Evolutionary conservation across 2,888 invertebrate genomes (phyloP), one percentile per base, ranked within the genome.

Genomic region (Hypomecis atomaria): DNA sequence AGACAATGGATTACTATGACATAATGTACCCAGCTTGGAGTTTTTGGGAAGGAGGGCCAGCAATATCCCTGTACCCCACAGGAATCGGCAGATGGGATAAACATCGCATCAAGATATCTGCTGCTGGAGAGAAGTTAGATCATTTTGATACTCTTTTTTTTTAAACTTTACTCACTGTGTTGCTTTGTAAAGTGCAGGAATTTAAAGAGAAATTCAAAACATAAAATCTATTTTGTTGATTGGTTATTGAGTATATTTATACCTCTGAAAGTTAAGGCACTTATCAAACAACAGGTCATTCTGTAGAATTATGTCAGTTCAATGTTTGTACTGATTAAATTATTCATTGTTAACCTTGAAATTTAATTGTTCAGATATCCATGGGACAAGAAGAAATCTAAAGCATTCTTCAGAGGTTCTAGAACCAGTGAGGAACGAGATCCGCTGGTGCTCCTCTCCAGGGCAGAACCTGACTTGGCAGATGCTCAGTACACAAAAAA

Each of bases 41-140:
- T 45, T 99, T 99, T 87, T 98, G 99, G 98, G 98, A 98, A 89
- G 99, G 99, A 36, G 99, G 99, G 0, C 99, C 99, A 10, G 99
- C 99, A 0, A 99, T 99, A 74, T 95, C 96, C 43, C 90, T 98
- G 8, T 98, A 99, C 89, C 99, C 99, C 0, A 96, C 95, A 59
- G 99, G 99, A 23, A 95, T 99, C 69, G 99, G 99, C 0, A 93
- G 98, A 47, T 99, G 99, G 99, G 98, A 99, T 85, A 86, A 95
- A 72, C 96, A 97, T 81, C 94, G 98, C 61, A 89, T 94, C 65
- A 94, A 95, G 7, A 94, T 98, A 62, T 93, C 95, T 54, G 88
- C 92, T 72, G 95, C 96, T 38, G 94, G 95, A 7, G 86, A 94
- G 38, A 92, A 94, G 78, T 94, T 90, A 86, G 78, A 33, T 44